Conservation (phyloP, 1,140 invertebrate species). For the Drosophila lowei region DNA sequence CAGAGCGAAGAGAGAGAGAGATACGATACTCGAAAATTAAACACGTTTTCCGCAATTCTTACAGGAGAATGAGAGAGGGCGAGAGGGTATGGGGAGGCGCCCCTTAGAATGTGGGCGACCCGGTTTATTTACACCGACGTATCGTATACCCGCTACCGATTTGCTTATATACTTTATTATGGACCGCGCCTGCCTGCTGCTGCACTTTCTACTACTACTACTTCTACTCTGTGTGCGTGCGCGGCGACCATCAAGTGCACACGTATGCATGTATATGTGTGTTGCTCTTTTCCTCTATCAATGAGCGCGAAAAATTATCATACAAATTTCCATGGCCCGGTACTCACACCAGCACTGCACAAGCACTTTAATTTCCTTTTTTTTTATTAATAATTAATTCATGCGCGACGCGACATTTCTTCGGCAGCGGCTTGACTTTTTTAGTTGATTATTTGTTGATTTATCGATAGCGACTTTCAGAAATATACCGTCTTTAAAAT, state of each 20-base stretch:
- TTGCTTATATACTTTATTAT: conserved; percentile 27
- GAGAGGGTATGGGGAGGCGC: conserved; percentile 10
- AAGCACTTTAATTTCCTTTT: conserved; percentile 40
- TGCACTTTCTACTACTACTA: conserved; percentile 67
- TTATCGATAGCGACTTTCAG: no score
- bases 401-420: conserved; percentile 49
- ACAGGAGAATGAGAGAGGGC: neutral
- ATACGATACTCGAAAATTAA: conserved; percentile 36
- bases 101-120: conserved; percentile 55
- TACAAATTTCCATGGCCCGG: neutral
- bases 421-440: conserved; percentile 8
- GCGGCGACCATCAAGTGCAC: conserved; percentile 33
- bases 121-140: conserved; percentile 71
- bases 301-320: conserved; percentile 8
- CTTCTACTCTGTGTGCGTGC: conserved; percentile 21
- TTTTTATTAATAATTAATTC: conserved; percentile 38
- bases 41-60: conserved; percentile 44
- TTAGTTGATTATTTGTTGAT: no score
- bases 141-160: conserved; percentile 11
- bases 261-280: conserved; percentile 37
- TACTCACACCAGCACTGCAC: conserved; percentile 37
- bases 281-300: neutral
- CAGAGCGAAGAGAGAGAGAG: conserved; percentile 4
- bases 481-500: no score
- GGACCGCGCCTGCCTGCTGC: conserved; percentile 56